A percentile compares a stretch with the other conserved stretches of the same genome.
These are phyloP conservation scores for Denticeps clupeoides DNA, from an alignment of 2,797 vertebrate species.

Conservation along the genomic window DNA sequence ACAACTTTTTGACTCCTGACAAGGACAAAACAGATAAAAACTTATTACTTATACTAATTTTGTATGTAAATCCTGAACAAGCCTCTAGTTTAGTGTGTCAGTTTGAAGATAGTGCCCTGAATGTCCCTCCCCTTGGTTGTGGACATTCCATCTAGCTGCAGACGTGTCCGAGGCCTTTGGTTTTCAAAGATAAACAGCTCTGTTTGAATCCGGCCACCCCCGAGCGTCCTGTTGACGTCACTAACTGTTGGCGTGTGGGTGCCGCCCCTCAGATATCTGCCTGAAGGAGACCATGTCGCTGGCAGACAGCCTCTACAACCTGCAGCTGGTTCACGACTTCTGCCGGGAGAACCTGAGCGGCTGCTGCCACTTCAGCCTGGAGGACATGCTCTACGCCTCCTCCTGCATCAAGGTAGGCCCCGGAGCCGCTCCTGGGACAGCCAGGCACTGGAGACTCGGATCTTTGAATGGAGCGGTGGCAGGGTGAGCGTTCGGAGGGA, in stretches of 20 bases:
- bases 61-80: too few species aligned
- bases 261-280: constrained; percentile 86
- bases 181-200: constrained; percentile 58
- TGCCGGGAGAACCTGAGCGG: constrained; percentile 86
- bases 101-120: too few species aligned
- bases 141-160: too few species aligned
- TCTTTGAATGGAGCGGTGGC: neutral
- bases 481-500: neutral
- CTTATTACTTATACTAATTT: too few species aligned
- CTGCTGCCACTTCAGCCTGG: constrained; percentile 94
- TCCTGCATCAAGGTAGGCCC: constrained; percentile 81
- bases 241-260: too few species aligned
- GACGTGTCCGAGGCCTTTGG: constrained; percentile 16
- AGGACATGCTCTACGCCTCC: constrained; percentile 94
- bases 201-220: neutral
- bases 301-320: constrained; percentile 94
- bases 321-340: constrained; percentile 90
- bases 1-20: too few species aligned
- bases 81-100: too few species aligned
- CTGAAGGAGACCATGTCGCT: constrained; percentile 95
- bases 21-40: too few species aligned
- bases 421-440: neutral
- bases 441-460: too few species aligned
- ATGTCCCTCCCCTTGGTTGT: too few species aligned
- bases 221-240: neutral